phyloP scores from a whole-genome alignment of 2,113 vertebrate genomes.

The Potamarius usumacintae region DNA sequence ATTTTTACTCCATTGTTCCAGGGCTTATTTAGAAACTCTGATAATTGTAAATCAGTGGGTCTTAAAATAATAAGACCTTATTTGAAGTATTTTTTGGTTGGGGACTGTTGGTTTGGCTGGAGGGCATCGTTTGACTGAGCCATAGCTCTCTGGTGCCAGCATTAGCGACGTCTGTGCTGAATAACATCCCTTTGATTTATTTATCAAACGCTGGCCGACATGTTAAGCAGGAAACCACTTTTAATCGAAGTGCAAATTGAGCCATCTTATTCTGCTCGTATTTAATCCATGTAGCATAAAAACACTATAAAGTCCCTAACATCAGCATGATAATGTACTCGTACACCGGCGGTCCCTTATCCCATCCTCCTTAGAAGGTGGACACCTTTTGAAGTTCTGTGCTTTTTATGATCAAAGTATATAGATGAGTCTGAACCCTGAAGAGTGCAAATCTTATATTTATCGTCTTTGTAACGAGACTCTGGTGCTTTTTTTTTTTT shows the following conservation, averaged over 20 bases:
- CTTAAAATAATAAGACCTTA: neutral
- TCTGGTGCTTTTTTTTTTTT: conserved; percentile 5
- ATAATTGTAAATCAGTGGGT: neutral
- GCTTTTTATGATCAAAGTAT: conserved; percentile 77
- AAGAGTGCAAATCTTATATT: conserved; percentile 59
- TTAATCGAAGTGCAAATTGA: conserved; percentile 68
- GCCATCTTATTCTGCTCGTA: conserved; percentile 45
- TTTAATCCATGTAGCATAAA: conserved; percentile 67
- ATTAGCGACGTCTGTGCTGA: conserved; percentile 51
- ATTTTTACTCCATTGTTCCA: neutral
- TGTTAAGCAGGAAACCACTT: conserved; percentile 59
- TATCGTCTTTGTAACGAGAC: conserved; percentile 42
- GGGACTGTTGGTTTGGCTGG: neutral
- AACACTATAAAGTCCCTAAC: conserved; percentile 57
- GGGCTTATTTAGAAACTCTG: neutral
- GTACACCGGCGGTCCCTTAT: conserved; percentile 44
- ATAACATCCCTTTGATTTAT: conserved; percentile 66
- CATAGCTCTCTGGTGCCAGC: conserved; percentile 43
- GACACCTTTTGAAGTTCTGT: conserved; percentile 66
- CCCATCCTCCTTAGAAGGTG: conserved; percentile 54
- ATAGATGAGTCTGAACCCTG: conserved; percentile 49
- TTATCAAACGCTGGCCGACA: conserved; percentile 61
- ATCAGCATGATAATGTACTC: conserved; percentile 73
- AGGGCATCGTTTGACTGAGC: conserved; percentile 25
- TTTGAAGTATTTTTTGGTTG: conserved; percentile 24